Evolutionary conservation across 2,888 invertebrate species (phyloP).

Genomic region (Geophilus truncorum): DNA sequence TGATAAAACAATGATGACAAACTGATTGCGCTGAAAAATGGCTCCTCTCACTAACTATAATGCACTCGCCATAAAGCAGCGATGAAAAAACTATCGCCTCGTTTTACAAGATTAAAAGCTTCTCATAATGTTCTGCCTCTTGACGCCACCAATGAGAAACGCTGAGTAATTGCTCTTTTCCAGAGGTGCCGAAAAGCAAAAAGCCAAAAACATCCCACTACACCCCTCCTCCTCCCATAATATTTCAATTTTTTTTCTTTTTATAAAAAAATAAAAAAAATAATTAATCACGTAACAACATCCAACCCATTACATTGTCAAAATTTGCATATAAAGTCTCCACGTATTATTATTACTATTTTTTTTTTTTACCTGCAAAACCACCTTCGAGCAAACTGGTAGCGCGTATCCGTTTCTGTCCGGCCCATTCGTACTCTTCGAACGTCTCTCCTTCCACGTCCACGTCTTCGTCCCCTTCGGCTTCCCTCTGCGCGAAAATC

Average conservation of each 20-base stretch:
- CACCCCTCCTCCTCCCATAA: too few species aligned
- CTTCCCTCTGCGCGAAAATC: slow-evolving; percentile 43
- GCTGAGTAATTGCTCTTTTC: slow-evolving; percentile 6
- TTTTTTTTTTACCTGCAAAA: slow-evolving; percentile 55
- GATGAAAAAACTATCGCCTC: slow-evolving; percentile 22
- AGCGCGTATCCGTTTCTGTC: slow-evolving; percentile 63
- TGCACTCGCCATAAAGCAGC: slow-evolving; percentile 19
- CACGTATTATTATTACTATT: too few species aligned
- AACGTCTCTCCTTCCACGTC: slow-evolving; percentile 56
- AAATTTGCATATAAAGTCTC: background rate
- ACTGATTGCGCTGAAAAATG: slow-evolving; percentile 33
- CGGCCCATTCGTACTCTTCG: slow-evolving; percentile 90
- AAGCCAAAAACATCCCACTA: too few species aligned
- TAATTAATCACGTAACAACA: background rate
- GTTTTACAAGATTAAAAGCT: slow-evolving; percentile 31
- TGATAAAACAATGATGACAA: slow-evolving; percentile 35
- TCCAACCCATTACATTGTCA: too few species aligned
- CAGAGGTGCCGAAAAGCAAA: background rate
- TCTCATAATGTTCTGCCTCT: slow-evolving; percentile 17
- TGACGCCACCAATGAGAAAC: background rate
- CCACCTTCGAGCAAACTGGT: slow-evolving; percentile 65
- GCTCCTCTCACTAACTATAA: background rate
- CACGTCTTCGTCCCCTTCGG: slow-evolving; percentile 64
- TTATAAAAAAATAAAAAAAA: background rate
- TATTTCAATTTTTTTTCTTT: too few species aligned